Evolutionary conservation across 1,140 invertebrate genomes (phyloP).

Genomic region (Zophobas morio): DNA sequence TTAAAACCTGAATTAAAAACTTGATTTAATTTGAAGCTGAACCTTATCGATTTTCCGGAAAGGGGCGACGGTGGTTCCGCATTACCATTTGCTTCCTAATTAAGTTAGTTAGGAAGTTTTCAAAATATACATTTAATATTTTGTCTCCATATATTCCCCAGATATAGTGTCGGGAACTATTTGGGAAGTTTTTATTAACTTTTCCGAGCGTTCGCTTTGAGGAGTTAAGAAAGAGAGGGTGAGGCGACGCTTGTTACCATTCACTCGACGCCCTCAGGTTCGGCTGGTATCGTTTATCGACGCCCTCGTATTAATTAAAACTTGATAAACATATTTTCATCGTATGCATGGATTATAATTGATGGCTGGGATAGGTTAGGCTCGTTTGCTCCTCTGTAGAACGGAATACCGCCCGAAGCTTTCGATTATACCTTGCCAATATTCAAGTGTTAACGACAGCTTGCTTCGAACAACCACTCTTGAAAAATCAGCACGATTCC

Average conservation of each 20-base stretch:
- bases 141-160: constrained; percentile 44
- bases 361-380: constrained; percentile 47
- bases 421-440: constrained; percentile 41
- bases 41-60: constrained; percentile 28
- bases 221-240: constrained; percentile 45
- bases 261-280: constrained; percentile 41
- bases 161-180: constrained; percentile 52
- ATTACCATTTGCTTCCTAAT: constrained; percentile 35
- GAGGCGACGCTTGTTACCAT: constrained; percentile 45
- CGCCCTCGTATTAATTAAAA: constrained; percentile 53
- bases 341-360: constrained; percentile 50
- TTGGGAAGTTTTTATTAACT: constrained; percentile 53
- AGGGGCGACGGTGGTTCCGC: constrained; percentile 8
- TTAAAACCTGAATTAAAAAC: constrained; percentile 38
- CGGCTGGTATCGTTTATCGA: constrained; percentile 51
- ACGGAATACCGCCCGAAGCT: constrained; percentile 32
- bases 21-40: constrained; percentile 42
- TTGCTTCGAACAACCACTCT: constrained; percentile 27
- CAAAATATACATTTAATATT: constrained; percentile 49
- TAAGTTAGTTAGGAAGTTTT: constrained; percentile 30
- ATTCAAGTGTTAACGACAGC: constrained; percentile 46
- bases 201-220: constrained; percentile 45
- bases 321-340: constrained; percentile 56
- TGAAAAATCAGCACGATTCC: constrained; percentile 37
- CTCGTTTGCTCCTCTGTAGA: constrained; percentile 44